These are phyloP conservation scores for Lathamus discolor DNA, from an alignment of 2,113 vertebrate species.

Conservation along the genomic window DNA sequence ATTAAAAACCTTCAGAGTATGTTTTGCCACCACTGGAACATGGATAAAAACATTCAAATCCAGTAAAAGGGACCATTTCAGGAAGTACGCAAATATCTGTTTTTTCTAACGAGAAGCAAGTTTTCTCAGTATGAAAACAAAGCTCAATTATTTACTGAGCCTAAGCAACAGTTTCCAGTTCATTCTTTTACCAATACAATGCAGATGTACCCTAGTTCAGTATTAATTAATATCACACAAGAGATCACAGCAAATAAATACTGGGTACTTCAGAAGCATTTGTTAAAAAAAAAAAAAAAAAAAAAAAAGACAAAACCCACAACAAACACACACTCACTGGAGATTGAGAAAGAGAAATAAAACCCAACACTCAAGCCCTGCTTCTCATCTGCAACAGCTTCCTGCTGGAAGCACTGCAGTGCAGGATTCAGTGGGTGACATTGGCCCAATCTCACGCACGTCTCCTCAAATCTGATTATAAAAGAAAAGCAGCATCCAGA, in stretches of 20 bases:
- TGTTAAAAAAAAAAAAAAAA: not conserved
- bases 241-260: not conserved
- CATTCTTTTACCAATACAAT: constrained; percentile 11
- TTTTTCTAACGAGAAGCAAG: not conserved
- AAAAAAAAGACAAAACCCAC: not conserved
- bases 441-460: rapidly evolving
- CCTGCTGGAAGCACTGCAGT: not conserved
- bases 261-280: not conserved
- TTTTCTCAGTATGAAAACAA: not conserved
- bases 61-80: not conserved
- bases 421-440: not conserved
- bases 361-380: not conserved
- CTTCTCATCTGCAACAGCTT: not conserved
- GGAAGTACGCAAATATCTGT: not conserved
- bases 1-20: not conserved
- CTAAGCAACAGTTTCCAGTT: not conserved
- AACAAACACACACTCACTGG: not conserved
- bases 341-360: not conserved
- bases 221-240: not conserved
- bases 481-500: not conserved
- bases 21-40: not conserved
- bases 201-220: not conserved
- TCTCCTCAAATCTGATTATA: not conserved
- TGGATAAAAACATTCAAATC: not conserved
- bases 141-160: not conserved